Conservation (phyloP, 2,113 vertebrate genomes). For the Dermatemys mawii region DNA sequence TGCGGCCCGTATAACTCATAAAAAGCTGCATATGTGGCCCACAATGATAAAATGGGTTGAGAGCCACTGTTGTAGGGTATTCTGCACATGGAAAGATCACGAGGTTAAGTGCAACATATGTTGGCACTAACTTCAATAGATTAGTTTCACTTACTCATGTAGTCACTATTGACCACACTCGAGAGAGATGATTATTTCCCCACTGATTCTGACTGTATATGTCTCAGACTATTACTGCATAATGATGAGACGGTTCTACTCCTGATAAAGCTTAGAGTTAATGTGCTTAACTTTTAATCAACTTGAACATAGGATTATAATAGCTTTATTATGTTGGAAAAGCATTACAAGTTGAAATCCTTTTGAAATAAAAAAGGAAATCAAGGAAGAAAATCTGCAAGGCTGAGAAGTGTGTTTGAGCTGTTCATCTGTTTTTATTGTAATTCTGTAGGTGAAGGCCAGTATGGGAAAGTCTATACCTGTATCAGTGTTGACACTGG, state of each 20-base stretch:
- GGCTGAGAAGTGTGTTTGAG: not conserved
- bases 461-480: constrained; percentile 98
- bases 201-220: not conserved
- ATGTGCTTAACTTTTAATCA: not conserved
- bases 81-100: not conserved
- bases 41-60: no score
- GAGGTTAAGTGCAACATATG: not conserved
- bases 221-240: not conserved
- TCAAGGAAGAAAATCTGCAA: not conserved
- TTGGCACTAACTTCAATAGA: not conserved
- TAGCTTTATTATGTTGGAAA: not conserved
- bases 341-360: not conserved
- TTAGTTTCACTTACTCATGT: not conserved
- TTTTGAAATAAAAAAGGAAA: not conserved
- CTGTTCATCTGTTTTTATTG: not conserved
- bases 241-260: not conserved
- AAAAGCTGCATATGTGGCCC: no score
- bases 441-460: constrained; percentile 89
- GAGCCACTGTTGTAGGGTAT: not conserved
- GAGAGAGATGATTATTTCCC: not conserved
- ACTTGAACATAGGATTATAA: not conserved
- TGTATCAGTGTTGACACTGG: constrained; percentile 98
- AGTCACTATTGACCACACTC: not conserved
- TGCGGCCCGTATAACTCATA: no score
- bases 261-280: not conserved